Percentiles rank a stretch among this genome's conserved stretches.
Conservation (phyloP, 1,140 invertebrate species). For the Tetragonula clypearis region DNA sequence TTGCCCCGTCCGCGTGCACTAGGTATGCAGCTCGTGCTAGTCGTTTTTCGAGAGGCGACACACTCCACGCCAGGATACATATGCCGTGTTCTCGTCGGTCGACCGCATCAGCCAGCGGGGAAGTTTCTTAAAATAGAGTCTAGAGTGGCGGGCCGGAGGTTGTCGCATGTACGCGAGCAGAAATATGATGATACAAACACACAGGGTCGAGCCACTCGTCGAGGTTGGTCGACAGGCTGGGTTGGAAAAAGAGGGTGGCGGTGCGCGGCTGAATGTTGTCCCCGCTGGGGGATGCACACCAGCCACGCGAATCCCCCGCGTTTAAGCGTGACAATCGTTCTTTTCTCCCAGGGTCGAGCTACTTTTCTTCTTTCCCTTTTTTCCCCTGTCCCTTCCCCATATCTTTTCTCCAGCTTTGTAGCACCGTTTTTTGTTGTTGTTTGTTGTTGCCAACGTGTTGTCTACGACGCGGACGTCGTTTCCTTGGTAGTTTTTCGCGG, state of each 20-base stretch:
- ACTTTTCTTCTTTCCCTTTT: neutral
- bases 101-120: constrained; percentile 69
- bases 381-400: too few relatives aligned
- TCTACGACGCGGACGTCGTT: neutral
- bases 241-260: neutral
- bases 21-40: neutral
- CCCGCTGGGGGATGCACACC: neutral
- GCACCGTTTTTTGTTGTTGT: neutral
- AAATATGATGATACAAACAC: constrained; percentile 2
- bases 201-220: constrained; percentile 16
- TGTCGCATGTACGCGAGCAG: constrained; percentile 53
- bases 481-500: neutral
- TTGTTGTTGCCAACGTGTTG: neutral
- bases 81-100: constrained; percentile 59
- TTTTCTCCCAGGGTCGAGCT: constrained; percentile 29
- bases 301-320: constrained; percentile 7
- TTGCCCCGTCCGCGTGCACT: neutral
- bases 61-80: constrained; percentile 47
- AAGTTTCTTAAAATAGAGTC: constrained; percentile 77
- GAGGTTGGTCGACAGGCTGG: neutral
- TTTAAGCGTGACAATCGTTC: constrained; percentile 46
- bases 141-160: constrained; percentile 68
- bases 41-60: constrained; percentile 71
- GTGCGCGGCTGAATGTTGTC: constrained; percentile 15
- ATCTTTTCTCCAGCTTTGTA: neutral